A percentile compares a stretch with the other conserved stretches of the same genome.
Conservation (phyloP, 2,888 invertebrate genomes). For the Chrysopilus asiliformis region DNA sequence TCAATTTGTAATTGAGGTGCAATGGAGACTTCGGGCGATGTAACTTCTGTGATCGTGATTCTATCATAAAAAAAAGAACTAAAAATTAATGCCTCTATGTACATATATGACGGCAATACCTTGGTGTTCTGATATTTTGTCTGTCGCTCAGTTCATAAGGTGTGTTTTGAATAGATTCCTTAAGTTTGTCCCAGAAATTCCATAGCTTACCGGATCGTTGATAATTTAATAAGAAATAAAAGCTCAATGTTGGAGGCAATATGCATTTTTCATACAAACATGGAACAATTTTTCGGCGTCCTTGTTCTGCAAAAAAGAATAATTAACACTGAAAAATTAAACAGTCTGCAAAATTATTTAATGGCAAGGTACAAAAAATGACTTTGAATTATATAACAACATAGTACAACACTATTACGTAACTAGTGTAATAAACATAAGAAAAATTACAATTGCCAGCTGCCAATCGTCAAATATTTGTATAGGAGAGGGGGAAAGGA, state of each 20-base stretch:
- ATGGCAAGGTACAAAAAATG: not conserved
- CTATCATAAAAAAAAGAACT: too few relatives aligned
- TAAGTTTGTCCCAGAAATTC: constrained; percentile 59
- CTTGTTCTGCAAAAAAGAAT: constrained; percentile 38
- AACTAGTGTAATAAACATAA: too few relatives aligned
- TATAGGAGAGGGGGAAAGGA: too few relatives aligned
- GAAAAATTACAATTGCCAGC: too few relatives aligned
- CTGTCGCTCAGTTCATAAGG: constrained; percentile 19
- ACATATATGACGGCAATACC: constrained; percentile 2
- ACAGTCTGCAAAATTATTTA: not conserved
- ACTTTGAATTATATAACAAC: too few relatives aligned
- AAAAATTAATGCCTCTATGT: too few relatives aligned
- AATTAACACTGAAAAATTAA: not conserved
- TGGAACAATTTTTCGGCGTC: constrained; percentile 54
- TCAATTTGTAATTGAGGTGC: too few relatives aligned
- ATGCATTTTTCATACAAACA: constrained; percentile 50
- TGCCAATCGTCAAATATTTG: too few relatives aligned
- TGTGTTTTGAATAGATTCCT: constrained; percentile 39
- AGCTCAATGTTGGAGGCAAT: constrained; percentile 50
- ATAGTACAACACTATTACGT: too few relatives aligned
- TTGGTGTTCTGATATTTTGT: constrained; percentile 18
- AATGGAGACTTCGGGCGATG: too few relatives aligned
- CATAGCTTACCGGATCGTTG: constrained; percentile 39
- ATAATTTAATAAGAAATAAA: constrained; percentile 52
- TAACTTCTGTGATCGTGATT: constrained; percentile 12